Base-by-base conservation (phyloP, 2,888 invertebrate species). In the Synergus umbraculus region DNA sequence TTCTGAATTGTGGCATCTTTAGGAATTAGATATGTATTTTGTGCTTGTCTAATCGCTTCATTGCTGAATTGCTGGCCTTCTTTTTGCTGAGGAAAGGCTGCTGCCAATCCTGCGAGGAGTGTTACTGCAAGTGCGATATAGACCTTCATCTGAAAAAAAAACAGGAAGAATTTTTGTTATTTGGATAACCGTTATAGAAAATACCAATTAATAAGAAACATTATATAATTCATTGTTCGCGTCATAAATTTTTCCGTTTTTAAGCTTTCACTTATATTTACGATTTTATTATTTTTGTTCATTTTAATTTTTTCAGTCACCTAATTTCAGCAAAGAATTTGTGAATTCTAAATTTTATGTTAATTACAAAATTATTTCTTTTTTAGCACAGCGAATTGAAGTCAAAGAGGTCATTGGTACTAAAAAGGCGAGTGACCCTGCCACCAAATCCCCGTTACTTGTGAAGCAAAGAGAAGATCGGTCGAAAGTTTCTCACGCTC, bases 1-100 rank as follows among this genome's bases (percentile, higher is more conserved):
- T 96, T 97, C 92, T 97, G 97, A 84, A 97, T 97, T 90, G 96
- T 95, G 58, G 97, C 97, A 91, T 97, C 97, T 91, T 96, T 96
- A 18, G 97, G 97, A 87, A 97, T 97, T 82, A 97, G 94, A 89
- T 95, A 95, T 5, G 97, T 97, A 92, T 95, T 96, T 92, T 97
- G 97, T 0, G 97, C 97, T 92, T 97, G 97, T 83, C 96, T 95
- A 92, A 97, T 97, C 77, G 97, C 97, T 91, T 97, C 97, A 89
- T 96, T 96, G 88, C 96, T 96, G 93, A 96, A 97, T 81, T 95
- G 95, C 66, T 96, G 95, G 0, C 97, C 97, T 90, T 97, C 97
- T 86, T 96, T 95, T 90, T 95, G 95, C 83, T 91, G 90, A 4
- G 96, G 96, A 78, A 93, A 94, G 22, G 95, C 95, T 15, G 92